These are phyloP conservation scores for Conus ventricosus DNA, from an alignment of 1,140 invertebrate genomes.

Conservation along the genomic window DNA sequence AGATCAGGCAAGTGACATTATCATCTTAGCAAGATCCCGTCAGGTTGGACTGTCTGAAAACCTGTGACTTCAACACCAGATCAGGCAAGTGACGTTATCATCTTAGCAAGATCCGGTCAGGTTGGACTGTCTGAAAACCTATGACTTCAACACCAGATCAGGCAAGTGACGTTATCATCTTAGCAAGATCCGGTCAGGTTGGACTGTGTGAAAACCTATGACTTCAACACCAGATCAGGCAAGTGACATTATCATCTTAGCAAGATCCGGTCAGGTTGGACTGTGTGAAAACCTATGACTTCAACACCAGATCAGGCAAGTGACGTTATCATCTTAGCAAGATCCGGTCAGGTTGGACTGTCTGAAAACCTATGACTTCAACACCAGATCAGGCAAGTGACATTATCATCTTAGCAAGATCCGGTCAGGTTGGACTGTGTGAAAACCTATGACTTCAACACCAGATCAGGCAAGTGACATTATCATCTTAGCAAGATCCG, in stretches of 20 bases:
- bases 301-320: slow-evolving; percentile 86
- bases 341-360: slow-evolving; percentile 81
- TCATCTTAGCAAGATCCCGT: too few relatives aligned
- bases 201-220: slow-evolving; percentile 93
- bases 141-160: slow-evolving; percentile 91
- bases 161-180: slow-evolving; percentile 72
- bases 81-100: slow-evolving; percentile 76
- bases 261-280: slow-evolving; percentile 80
- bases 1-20: slow-evolving; percentile 79
- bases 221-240: slow-evolving; percentile 90
- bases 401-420: background rate
- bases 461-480: slow-evolving; percentile 80
- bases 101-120: slow-evolving; percentile 63
- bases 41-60: slow-evolving; percentile 90
- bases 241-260: slow-evolving; percentile 39
- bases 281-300: slow-evolving; percentile 93
- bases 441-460: slow-evolving; percentile 95
- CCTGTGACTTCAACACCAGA: slow-evolving; percentile 93
- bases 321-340: background rate
- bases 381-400: slow-evolving; percentile 83
- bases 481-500: too few relatives aligned
- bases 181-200: slow-evolving; percentile 76
- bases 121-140: slow-evolving; percentile 92
- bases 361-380: slow-evolving; percentile 95
- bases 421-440: slow-evolving; percentile 85